Conservation (phyloP, 2,888 invertebrate genomes). For the Mythimna lalbum region DNA sequence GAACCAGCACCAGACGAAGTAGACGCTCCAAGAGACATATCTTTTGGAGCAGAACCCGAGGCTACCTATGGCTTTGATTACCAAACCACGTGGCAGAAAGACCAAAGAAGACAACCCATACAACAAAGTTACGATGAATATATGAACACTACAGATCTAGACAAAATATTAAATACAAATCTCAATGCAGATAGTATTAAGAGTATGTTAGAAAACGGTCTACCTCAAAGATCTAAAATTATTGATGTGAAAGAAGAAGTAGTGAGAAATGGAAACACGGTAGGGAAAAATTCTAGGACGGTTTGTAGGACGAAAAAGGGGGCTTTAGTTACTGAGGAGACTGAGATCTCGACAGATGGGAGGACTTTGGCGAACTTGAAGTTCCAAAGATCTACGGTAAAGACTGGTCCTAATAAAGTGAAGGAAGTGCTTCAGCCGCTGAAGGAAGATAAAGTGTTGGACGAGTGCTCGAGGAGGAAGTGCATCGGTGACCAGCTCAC, state of each 20-base stretch:
- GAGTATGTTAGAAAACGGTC: conserved; percentile 85
- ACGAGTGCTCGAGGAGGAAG: conserved; percentile 80
- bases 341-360: conserved; percentile 85
- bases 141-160: conserved; percentile 81
- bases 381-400: conserved; percentile 85
- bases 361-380: conserved; percentile 82
- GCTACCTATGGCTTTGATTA: conserved; percentile 83
- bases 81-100: conserved; percentile 85
- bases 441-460: conserved; percentile 81
- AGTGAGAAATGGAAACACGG: conserved; percentile 81
- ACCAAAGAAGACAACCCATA: conserved; percentile 89
- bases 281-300: conserved; percentile 84
- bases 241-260: conserved; percentile 84
- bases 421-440: conserved; percentile 83
- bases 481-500: conserved; percentile 85
- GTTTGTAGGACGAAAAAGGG: conserved; percentile 85
- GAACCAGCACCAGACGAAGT: conserved; percentile 85
- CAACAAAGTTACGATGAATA: conserved; percentile 84
- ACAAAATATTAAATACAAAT: conserved; percentile 77
- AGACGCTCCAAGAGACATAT: conserved; percentile 66
- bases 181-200: conserved; percentile 83
- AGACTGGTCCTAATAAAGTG: conserved; percentile 82
- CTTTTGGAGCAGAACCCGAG: conserved; percentile 81
- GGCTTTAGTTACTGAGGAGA: conserved; percentile 85
- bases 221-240: conserved; percentile 82